phyloP scores from a whole-genome alignment of 2,888 invertebrate genomes.

The Sphaerophoria taeniata region DNA sequence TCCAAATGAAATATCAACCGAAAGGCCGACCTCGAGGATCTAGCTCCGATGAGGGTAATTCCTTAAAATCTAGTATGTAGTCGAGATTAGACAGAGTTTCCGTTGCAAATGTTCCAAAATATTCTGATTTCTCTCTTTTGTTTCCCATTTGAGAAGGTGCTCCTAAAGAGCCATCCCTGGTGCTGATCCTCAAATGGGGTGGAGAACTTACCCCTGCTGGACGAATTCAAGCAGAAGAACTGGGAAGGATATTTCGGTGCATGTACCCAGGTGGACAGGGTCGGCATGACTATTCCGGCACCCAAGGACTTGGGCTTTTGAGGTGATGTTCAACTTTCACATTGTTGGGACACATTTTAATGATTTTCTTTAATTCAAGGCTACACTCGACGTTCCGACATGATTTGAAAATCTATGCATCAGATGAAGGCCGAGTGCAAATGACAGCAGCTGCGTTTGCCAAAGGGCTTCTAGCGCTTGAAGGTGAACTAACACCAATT shows the following conservation, averaged over 20 bases:
- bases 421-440: constrained; percentile 99
- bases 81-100: constrained; percentile 19
- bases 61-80: constrained; percentile 77
- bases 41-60: constrained; percentile 95
- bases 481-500: constrained; percentile 99
- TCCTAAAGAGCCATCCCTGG: constrained; percentile 95
- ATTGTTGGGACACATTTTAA: background rate
- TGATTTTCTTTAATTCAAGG: constrained; percentile 77
- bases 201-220: constrained; percentile 99
- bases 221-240: constrained; percentile 97
- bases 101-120: constrained; percentile 8
- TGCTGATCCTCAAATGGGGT: constrained; percentile 99
- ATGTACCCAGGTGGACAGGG: constrained; percentile 99
- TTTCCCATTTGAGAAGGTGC: constrained; percentile 85
- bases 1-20: constrained; percentile 99
- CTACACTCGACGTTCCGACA: constrained; percentile 99
- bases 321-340: constrained; percentile 82
- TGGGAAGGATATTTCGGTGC: constrained; percentile 99
- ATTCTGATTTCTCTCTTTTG: background rate
- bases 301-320: constrained; percentile 97
- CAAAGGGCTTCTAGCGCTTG: constrained; percentile 97
- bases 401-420: constrained; percentile 99
- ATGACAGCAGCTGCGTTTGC: constrained; percentile 99
- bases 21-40: constrained; percentile 95
- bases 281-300: constrained; percentile 94